Conservation (phyloP, 2,113 vertebrate species). For the Cyprinodon tularosa region DNA sequence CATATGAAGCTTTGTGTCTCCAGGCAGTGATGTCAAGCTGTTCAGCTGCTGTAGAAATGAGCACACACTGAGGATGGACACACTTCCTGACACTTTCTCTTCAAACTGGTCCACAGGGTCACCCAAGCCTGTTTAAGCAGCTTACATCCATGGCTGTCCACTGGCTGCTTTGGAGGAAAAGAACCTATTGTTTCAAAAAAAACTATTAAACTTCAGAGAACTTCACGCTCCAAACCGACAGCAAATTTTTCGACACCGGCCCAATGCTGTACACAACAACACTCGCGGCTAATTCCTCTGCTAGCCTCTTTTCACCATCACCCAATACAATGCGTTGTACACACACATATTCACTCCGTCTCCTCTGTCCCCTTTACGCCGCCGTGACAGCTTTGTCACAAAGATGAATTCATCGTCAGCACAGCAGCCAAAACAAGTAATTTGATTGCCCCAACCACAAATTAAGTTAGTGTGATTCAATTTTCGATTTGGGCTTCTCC, state of each 20-base stretch:
- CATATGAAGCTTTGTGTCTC: conserved; percentile 30
- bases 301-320: conserved; percentile 45
- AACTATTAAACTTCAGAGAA: conserved; percentile 31
- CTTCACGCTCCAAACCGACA: conserved; percentile 29
- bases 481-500: conserved; percentile 84
- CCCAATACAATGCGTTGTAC: conserved; percentile 24
- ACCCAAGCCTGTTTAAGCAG: conserved; percentile 32
- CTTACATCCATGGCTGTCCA: conserved; percentile 47
- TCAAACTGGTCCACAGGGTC: conserved; percentile 36
- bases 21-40: conserved; percentile 50
- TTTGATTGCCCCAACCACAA: conserved; percentile 86
- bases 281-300: conserved; percentile 21
- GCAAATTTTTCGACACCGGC: conserved; percentile 11
- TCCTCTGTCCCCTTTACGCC: conserved; percentile 57
- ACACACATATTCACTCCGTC: conserved; percentile 36
- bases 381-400: conserved; percentile 81
- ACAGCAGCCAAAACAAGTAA: conserved; percentile 83
- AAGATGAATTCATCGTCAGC: conserved; percentile 85
- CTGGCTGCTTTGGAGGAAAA: conserved; percentile 27
- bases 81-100: conserved; percentile 37
- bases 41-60: conserved; percentile 40
- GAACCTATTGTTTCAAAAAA: conserved; percentile 12
- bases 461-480: conserved; percentile 89
- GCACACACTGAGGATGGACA: conserved; percentile 29
- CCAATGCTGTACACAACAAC: conserved; percentile 13